Evolutionary conservation across 2,888 invertebrate species (phyloP).

Genomic region (Eristalis tenax): DNA sequence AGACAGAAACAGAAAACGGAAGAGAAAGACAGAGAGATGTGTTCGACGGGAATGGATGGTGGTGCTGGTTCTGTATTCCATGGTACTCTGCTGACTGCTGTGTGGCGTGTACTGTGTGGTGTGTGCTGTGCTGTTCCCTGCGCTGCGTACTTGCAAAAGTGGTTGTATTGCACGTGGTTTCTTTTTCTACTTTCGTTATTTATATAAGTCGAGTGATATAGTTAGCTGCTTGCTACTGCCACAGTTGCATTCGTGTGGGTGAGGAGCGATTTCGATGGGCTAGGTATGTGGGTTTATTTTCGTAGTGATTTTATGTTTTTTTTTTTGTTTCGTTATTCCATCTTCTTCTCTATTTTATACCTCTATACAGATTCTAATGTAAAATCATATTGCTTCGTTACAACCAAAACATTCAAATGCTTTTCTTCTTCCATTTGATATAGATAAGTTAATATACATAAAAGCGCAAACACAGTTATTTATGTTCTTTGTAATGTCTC

Average conservation of each 20-base stretch:
- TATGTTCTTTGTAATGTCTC: conserved; percentile 58
- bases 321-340: conserved; percentile 7
- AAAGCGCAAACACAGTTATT: conserved; percentile 58
- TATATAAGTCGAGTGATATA: conserved; percentile 57
- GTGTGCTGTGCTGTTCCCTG: conserved; percentile 9
- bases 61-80: background rate
- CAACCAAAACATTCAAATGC: conserved; percentile 53
- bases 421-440: conserved; percentile 38
- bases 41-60: conserved; percentile 23
- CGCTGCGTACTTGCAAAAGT: conserved; percentile 52
- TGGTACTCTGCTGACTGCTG: background rate
- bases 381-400: conserved; percentile 46
- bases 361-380: conserved; percentile 40
- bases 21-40: conserved; percentile 54
- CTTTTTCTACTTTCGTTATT: conserved; percentile 54
- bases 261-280: conserved; percentile 31
- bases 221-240: conserved; percentile 7
- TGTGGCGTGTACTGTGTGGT: background rate
- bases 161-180: conserved; percentile 61
- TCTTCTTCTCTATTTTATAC: conserved; percentile 26
- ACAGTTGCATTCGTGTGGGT: conserved; percentile 51
- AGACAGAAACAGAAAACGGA: conserved; percentile 59
- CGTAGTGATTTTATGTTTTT: conserved; percentile 42
- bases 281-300: conserved; percentile 52
- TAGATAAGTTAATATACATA: conserved; percentile 50